Base-by-base conservation (phyloP, 2,797 vertebrate species). In the Galago senegalensis region DNA sequence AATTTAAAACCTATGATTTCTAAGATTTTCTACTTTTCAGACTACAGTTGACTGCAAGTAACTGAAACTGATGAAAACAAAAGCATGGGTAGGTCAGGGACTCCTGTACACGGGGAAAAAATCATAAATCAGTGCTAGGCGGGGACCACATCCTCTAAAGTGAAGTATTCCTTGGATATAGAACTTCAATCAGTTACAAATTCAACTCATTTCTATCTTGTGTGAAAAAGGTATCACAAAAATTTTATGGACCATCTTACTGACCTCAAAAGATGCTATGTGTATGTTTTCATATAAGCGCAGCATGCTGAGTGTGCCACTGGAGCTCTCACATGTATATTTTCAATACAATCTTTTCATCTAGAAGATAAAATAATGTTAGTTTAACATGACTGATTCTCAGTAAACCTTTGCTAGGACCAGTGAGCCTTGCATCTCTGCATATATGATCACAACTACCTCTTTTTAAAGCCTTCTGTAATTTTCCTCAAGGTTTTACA, bases 151-250 rank as follows among this genome's bases (percentile, higher is more conserved):
- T 56, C 16, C 40, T 31, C 21, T 12, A 23, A 61, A 87, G 31
- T 17, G 23, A 21, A 5, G 29, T 61, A 49, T 63, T 80, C 37
- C 53, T 58, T 31, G 46, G 69, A 16, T 34, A 40, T 0, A 65
- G n/a, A 56, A 43, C 29, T 69, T 88, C 17, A 72, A 61, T 77
- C 67, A 63, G 11, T 77, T 82, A 90, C 43, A 94, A 81, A 80
- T 86, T 65, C 79, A 92, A 89, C 40, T 75, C 49, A 81, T 81
- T 81, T 88, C 58, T 46, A 27, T 72, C 37, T 90, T 84, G 2
- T 60, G 73, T 69, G 69, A 79, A 91, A 96, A 88, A 79, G 27
- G 72, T 37, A 67, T 60, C 77, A 86, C 18, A 86, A 56, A 97
- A 91, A 85, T 37, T 88, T 49, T 91, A 88, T n/a, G 40, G 25